These are phyloP conservation scores for Pteruthius melanotis DNA, from an alignment of 2,113 vertebrate species.

Conservation along the genomic window DNA sequence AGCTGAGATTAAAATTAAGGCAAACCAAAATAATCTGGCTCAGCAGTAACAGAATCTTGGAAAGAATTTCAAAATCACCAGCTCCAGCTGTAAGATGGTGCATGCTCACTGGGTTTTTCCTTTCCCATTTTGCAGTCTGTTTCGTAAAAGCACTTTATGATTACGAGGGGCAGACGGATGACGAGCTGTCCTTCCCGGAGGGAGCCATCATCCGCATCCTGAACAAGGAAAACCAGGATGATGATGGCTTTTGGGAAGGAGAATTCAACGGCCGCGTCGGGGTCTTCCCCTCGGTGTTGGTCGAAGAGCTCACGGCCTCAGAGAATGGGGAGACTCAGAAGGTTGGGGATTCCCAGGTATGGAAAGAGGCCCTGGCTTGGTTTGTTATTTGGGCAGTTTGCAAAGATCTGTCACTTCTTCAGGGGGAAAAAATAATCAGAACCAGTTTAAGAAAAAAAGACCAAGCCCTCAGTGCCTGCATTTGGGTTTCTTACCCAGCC, in stretches of 20 bases:
- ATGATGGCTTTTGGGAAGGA: conserved; percentile 98
- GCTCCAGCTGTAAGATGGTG: accelerated
- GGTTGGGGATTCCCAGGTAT: conserved; percentile 77
- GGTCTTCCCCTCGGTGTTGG: conserved; percentile 93
- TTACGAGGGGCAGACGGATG: conserved; percentile 94
- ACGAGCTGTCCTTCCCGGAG: conserved; percentile 93
- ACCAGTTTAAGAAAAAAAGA: background rate
- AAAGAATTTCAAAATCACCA: background rate
- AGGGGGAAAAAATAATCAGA: background rate
- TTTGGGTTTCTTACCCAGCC: background rate
- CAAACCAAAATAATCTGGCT: background rate
- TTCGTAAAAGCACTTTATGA: conserved; percentile 98
- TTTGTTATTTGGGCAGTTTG: background rate
- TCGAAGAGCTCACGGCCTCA: conserved; percentile 85
- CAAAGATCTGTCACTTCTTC: background rate
- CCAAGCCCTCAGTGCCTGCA: background rate
- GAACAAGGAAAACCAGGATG: conserved; percentile 94
- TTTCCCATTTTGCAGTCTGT: conserved; percentile 73
- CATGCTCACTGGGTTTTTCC: background rate
- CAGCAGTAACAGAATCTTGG: background rate
- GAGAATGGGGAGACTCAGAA: conserved; percentile 86
- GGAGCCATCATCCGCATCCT: conserved; percentile 95
- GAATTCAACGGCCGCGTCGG: conserved; percentile 90
- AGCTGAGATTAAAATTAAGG: background rate
- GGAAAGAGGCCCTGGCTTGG: background rate